These are phyloP conservation scores for Nanorana parkeri DNA, from an alignment of 2,113 vertebrate species.

Conservation along the genomic window DNA sequence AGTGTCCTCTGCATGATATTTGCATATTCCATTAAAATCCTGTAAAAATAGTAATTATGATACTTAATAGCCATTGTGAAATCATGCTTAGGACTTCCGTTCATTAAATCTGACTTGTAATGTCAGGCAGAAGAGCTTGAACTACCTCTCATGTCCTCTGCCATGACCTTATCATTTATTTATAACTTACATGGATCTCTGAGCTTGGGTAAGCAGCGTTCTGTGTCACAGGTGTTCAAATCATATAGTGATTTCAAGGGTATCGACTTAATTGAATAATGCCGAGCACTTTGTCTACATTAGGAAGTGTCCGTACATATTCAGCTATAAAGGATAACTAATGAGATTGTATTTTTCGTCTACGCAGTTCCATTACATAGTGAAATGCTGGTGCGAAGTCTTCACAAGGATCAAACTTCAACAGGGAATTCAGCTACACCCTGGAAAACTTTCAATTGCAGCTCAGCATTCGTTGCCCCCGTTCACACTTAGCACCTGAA, in stretches of 20 bases:
- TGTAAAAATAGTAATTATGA: too few relatives aligned
- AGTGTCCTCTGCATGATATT: too few relatives aligned
- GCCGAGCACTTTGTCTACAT: neutral
- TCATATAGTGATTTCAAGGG: neutral
- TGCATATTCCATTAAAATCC: too few relatives aligned
- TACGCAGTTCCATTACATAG: too few relatives aligned
- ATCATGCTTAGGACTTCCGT: too few relatives aligned
- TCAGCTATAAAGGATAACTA: neutral
- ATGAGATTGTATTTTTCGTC: neutral
- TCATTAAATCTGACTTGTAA: neutral
- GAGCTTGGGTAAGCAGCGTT: neutral
- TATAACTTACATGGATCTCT: neutral
- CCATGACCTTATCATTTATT: neutral
- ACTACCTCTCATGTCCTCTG: neutral
- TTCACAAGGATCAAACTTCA: too few relatives aligned
- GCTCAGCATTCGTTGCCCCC: too few relatives aligned
- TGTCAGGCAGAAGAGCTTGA: neutral
- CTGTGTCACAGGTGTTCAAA: neutral
- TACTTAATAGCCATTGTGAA: too few relatives aligned
- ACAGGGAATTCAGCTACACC: too few relatives aligned
- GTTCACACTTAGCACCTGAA: too few relatives aligned
- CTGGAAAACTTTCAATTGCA: too few relatives aligned
- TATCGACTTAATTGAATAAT: neutral
- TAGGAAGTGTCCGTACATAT: neutral
- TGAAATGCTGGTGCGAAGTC: too few relatives aligned